These are phyloP conservation scores for Bovichtus variegatus DNA, from an alignment of 2,797 vertebrate species.

Conservation along the genomic window DNA sequence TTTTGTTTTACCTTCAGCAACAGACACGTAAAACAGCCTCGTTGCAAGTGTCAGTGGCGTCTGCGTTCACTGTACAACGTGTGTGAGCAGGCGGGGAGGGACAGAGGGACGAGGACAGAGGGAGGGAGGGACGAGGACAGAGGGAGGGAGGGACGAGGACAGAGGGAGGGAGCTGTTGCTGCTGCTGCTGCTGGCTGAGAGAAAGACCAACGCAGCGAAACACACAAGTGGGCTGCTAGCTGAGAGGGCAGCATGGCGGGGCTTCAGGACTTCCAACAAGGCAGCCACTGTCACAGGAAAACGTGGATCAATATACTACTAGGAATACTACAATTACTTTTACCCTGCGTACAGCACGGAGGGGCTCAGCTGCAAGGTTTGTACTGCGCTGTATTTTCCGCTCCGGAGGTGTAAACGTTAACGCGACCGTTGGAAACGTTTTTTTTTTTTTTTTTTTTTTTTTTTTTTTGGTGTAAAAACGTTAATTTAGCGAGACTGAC, in stretches of 20 bases:
- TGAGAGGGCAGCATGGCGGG: constrained; percentile 93
- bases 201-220: constrained; percentile 70
- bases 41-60: constrained; percentile 8
- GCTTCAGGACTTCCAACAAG: constrained; percentile 88
- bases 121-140: constrained; percentile 26
- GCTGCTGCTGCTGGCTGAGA: constrained; percentile 44
- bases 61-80: constrained; percentile 18
- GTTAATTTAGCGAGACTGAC: constrained; percentile 57
- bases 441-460: no score
- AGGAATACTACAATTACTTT: constrained; percentile 91
- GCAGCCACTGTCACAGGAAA: constrained; percentile 90
- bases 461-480: constrained; percentile 14
- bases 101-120: no score
- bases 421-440: no score
- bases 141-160: background rate
- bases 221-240: constrained; percentile 77
- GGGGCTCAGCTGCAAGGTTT: constrained; percentile 93
- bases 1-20: background rate
- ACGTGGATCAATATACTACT: constrained; percentile 93
- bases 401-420: constrained; percentile 9
- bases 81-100: constrained; percentile 19
- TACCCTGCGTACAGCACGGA: constrained; percentile 90
- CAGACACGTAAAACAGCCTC: constrained; percentile 23
- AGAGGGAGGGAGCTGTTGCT: constrained; percentile 51
- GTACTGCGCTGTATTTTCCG: constrained; percentile 50